Percentiles rank a stretch among this genome's conserved stretches.
Evolutionary conservation across 2,888 invertebrate species (phyloP).

Genomic region (Dyspetes luteomarginatus): DNA sequence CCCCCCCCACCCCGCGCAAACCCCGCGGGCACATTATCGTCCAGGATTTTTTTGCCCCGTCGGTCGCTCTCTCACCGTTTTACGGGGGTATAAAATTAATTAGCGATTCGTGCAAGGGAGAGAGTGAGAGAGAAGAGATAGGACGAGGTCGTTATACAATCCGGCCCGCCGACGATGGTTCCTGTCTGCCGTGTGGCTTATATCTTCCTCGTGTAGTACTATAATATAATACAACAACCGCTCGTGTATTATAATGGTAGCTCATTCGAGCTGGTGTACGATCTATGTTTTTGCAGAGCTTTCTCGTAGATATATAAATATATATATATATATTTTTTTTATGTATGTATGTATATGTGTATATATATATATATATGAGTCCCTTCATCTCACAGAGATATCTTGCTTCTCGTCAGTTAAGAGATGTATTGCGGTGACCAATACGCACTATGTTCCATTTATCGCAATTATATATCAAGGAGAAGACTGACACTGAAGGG

Average conservation of each 20-base stretch:
- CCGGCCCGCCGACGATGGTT: constrained; percentile 50
- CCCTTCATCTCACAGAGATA: neutral
- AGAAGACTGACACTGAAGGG: neutral
- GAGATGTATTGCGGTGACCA: neutral
- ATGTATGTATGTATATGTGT: no score
- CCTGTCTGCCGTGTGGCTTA: constrained; percentile 60
- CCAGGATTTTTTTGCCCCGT: constrained; percentile 22
- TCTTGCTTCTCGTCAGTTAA: neutral
- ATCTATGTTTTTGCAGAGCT: constrained; percentile 52
- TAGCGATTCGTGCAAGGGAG: constrained; percentile 68
- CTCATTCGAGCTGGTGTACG: constrained; percentile 43
- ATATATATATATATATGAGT: no score
- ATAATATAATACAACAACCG: constrained; percentile 47
- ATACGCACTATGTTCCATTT: neutral
- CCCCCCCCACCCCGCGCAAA: no score
- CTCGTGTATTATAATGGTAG: constrained; percentile 40
- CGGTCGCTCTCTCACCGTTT: constrained; percentile 66
- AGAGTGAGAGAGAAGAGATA: constrained; percentile 35
- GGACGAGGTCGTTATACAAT: constrained; percentile 68
- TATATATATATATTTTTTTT: no score
- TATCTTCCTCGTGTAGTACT: constrained; percentile 28
- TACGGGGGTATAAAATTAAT: constrained; percentile 77
- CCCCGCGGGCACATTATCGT: constrained; percentile 63
- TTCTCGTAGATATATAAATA: neutral
- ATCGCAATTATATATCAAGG: neutral